Percentiles rank a stretch among this genome's conserved stretches.
phyloP scores from a whole-genome alignment of 2,113 vertebrate genomes.

The Rhadina sibilatrix region DNA sequence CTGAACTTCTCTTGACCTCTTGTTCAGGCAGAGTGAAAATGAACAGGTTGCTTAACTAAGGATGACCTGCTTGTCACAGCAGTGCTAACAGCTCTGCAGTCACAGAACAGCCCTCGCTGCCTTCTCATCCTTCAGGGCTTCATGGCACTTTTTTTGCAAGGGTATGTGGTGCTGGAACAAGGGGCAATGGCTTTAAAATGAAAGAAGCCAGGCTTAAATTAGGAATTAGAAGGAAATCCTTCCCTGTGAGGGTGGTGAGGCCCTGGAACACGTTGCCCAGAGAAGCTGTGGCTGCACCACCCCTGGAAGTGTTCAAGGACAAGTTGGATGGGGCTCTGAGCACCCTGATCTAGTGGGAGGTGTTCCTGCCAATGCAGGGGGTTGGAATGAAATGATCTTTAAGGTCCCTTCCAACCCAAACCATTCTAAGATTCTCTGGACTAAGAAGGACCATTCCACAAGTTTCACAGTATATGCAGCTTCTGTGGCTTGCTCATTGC shows the following conservation, averaged over 20 bases:
- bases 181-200: background rate
- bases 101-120: background rate
- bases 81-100: background rate
- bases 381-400: background rate
- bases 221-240: background rate
- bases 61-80: background rate
- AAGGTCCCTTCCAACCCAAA: background rate
- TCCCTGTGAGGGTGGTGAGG: background rate
- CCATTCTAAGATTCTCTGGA: background rate
- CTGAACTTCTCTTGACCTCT: background rate
- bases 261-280: background rate
- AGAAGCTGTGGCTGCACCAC: background rate
- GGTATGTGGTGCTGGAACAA: background rate
- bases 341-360: fast-evolving
- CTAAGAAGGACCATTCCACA: background rate
- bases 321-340: background rate
- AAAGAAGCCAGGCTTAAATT: background rate
- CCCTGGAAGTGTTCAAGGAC: background rate
- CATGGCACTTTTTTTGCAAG: background rate
- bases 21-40: background rate
- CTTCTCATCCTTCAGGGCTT: background rate
- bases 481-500: background rate
- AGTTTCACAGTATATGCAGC: background rate
- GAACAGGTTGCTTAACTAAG: background rate
- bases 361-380: too few species aligned